phyloP scores from a whole-genome alignment of 1,140 invertebrate species.

The Platorchestia sp. region DNA sequence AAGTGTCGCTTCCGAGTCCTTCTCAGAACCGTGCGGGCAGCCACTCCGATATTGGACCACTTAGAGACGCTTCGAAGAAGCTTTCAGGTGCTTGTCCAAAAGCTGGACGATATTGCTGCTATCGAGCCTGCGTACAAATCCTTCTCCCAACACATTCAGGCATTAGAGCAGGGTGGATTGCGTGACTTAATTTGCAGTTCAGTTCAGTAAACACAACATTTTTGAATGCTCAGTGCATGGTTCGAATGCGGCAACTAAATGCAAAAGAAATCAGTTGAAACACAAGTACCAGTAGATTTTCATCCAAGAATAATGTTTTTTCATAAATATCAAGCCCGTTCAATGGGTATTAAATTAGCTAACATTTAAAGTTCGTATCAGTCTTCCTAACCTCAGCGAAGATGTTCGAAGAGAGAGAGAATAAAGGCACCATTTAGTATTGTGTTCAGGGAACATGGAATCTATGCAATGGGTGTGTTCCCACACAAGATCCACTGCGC shows the following conservation, averaged over 20 bases:
- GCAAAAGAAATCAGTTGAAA: background rate
- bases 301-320: too few relatives aligned
- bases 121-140: background rate
- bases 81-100: background rate
- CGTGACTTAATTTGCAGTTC: too few relatives aligned
- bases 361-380: too few relatives aligned
- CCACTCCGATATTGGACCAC: background rate
- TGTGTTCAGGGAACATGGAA: too few relatives aligned
- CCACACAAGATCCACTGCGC: too few relatives aligned
- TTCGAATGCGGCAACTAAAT: background rate
- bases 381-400: too few relatives aligned
- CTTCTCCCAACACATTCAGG: background rate
- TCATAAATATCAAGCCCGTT: too few relatives aligned
- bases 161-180: background rate
- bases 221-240: background rate
- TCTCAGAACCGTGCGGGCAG: background rate
- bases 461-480: too few relatives aligned
- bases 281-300: too few relatives aligned
- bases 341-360: too few relatives aligned
- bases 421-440: too few relatives aligned
- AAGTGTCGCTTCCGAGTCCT: background rate
- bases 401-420: too few relatives aligned
- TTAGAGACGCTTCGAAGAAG: background rate
- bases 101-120: background rate
- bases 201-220: background rate